Percentiles rank a stretch among this genome's conserved stretches.
phyloP scores from a whole-genome alignment of 2,113 vertebrate species.

The Nicator chloris region DNA sequence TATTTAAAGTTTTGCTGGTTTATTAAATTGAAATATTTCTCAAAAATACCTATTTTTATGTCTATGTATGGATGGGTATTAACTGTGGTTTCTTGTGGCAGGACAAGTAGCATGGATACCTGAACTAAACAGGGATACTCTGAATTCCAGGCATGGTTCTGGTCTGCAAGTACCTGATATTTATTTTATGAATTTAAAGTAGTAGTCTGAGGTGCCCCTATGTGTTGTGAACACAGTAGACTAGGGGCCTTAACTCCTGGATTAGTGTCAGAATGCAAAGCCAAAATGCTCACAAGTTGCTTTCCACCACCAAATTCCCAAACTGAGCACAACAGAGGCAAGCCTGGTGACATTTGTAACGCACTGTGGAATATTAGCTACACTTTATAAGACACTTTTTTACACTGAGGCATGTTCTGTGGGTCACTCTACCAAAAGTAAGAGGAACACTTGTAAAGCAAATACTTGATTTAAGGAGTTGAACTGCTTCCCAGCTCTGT shows the following conservation, averaged over 20 bases:
- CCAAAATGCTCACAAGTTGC: neutral
- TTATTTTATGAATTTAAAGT: neutral
- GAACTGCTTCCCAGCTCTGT: neutral
- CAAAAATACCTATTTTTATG: neutral
- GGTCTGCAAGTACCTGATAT: neutral
- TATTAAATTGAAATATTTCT: neutral
- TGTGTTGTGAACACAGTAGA: neutral
- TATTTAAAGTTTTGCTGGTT: rapidly evolving
- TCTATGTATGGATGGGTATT: neutral
- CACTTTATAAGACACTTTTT: neutral
- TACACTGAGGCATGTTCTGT: neutral
- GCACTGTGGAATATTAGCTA: neutral
- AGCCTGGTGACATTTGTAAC: neutral
- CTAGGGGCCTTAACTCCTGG: neutral
- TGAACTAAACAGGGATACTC: neutral
- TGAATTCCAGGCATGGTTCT: neutral
- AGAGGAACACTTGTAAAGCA: neutral
- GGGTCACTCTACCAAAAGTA: neutral
- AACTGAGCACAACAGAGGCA: neutral
- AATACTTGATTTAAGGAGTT: neutral
- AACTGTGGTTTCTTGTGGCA: neutral
- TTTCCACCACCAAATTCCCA: neutral
- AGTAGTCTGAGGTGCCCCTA: neutral
- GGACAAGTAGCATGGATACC: neutral
- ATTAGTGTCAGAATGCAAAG: neutral